Evolutionary conservation across 2,113 vertebrate genomes (phyloP), one percentile per base, ranked within the genome.

Genomic region (Clupea harengus): DNA sequence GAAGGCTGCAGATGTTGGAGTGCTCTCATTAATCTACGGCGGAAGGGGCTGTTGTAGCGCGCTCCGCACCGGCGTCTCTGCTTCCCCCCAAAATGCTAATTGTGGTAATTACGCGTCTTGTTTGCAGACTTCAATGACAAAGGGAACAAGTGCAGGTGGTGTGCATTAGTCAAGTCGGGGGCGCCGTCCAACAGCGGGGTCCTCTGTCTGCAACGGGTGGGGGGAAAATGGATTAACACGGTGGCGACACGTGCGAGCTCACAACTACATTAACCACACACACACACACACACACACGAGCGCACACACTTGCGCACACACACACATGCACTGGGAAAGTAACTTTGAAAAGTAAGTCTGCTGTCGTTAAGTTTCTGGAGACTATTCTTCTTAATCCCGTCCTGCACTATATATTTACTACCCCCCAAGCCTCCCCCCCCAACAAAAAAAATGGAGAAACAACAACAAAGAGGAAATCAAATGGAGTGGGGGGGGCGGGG

Each of bases 71-170:
- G 75, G 88, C 87, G 88, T 87, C 81, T 90, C 86, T 85, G 86
- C 93, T 94, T 94, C 92, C 92, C 92, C 95, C 92, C 93, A 91
- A 93, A 95, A 94, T 95, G 93, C 93, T 95, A 95, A 95, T 95
- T 94, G 92, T 90, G 90, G 93, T 94, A 95, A 95, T 95, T 95
- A 95, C 92, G 93, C 90, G 89, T 86, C 86, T 92, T 54, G 92
- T 93, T 92, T 95, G 92, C 93, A 92, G 92, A 93, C 83, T 87
- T 86, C 87, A 82, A 60, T 84, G 90, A 90, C 86, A 90, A 83
- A 87, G 90, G 92, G 91, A 93, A 93, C 93, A 94, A 93, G 93
- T 94, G 92, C 94, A 94, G 94, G 94, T 94, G 91, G 88, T 87
- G 89, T 90, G 85, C 92, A 94, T 95, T 94, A 95, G 91, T 95